Base-by-base conservation (phyloP, 2,797 vertebrate species). In the Coreius guichenoti region DNA sequence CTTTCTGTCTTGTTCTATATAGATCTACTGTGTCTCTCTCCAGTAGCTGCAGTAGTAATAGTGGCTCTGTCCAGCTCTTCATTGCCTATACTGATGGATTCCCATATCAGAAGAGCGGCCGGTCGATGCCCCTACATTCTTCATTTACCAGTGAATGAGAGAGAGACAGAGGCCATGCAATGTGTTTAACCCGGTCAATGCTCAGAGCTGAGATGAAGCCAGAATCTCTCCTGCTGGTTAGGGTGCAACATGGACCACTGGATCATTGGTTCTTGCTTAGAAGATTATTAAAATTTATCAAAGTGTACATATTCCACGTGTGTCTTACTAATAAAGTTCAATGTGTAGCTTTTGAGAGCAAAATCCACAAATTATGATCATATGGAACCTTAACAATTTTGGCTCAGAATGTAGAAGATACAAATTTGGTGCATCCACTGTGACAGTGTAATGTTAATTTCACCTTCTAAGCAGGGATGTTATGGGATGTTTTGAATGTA, bases 71-170 rank as follows among this genome's bases (percentile, higher is more conserved):
- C 36, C 63, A 89, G 75, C 83, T 80, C 79, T 90, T 88, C 85
- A 90, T 91, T 70, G 85, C 84, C 83, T 76, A 23, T 69, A 75
- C 54, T 84, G 69, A 88, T 86, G 70, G 90, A 84, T 86, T 87
- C 82, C 85, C 87, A 90, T 87, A 89, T 88, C 84, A 36, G 19
- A 79, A 76, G 67, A 81, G 72, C 13, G 12, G 69, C 47, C 65
- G 69, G 87, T 90, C 89, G 88, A 83, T 91, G 85, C 68, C 45
- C 80, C 26, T 7, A 79, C 85, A 82, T 90, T 89, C 70, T 88
- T 80, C 79, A 86, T 75, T 80, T 67, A 78, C 33, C 39, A 82
- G 36, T 54, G 61, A 56, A 23, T 78, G 70, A 83, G 74, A 85
- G 69, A 23, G 65, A 77, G 58, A 56, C 17, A 63, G 63, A 67